A percentile compares a stretch with the other conserved stretches of the same genome.
phyloP scores from a whole-genome alignment of 2,113 vertebrate genomes.

The Labeo catla region DNA sequence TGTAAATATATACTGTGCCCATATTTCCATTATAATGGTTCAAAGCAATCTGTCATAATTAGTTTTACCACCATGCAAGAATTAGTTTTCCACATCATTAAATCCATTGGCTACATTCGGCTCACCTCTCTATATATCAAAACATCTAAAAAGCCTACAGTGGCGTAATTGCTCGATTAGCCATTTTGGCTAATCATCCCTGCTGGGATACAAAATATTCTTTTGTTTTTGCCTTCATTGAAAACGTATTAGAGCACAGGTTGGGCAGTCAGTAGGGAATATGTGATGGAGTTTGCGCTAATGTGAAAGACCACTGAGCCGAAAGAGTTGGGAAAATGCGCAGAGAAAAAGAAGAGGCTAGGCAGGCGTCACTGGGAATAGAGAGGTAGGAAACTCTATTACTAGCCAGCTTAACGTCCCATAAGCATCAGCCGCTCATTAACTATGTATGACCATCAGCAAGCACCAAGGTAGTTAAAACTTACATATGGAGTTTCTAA shows the following conservation, averaged over 20 bases:
- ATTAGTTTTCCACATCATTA: conserved; percentile 75
- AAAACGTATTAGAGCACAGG: conserved; percentile 36
- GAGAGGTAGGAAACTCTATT: background rate
- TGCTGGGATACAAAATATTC: conserved; percentile 30
- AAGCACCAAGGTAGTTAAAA: background rate
- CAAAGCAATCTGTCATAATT: conserved; percentile 70
- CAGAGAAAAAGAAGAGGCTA: conserved; percentile 25
- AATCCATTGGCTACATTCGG: conserved; percentile 55
- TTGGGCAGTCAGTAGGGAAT: background rate
- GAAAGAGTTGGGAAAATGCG: background rate
- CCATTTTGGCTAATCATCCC: conserved; percentile 62
- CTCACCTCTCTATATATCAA: conserved; percentile 55
- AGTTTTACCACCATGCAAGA: conserved; percentile 62
- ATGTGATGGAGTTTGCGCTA: conserved; percentile 6
- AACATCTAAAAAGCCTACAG: conserved; percentile 58
- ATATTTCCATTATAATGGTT: conserved; percentile 62
- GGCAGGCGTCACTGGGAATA: conserved; percentile 2
- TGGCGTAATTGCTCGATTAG: conserved; percentile 69
- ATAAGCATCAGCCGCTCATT: background rate
- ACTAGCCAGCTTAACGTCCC: conserved; percentile 1
- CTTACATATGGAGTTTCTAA: background rate
- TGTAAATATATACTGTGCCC: conserved; percentile 28
- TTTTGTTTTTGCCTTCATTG: conserved; percentile 29
- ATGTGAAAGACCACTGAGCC: conserved; percentile 45
- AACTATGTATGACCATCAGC: background rate